phyloP scores from a whole-genome alignment of 2,797 vertebrate species.

The Lagocephalus sceleratus region DNA sequence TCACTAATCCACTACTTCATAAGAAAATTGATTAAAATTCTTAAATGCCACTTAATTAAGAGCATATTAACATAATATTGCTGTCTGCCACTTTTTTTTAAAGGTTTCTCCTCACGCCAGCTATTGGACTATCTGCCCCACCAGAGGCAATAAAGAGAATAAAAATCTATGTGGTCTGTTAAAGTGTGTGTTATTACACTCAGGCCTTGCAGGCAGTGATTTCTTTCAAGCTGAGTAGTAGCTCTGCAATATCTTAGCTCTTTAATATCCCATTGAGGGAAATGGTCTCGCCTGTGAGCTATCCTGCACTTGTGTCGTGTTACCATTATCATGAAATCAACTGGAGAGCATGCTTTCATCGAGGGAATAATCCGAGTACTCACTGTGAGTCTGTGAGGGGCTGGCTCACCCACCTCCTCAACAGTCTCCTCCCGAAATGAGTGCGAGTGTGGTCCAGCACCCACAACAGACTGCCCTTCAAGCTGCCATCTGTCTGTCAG shows the following conservation, averaged over 20 bases:
- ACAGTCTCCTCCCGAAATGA: constrained; percentile 84
- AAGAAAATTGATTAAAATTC: background rate
- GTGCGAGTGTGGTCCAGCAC: constrained; percentile 91
- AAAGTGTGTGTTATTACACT: background rate
- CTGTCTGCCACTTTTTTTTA: constrained; percentile 1
- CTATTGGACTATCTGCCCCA: background rate
- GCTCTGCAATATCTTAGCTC: background rate
- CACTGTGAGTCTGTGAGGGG: constrained; percentile 86
- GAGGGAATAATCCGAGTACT: constrained; percentile 39
- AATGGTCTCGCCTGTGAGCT: background rate
- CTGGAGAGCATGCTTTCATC: too few relatives aligned
- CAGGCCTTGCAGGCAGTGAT: background rate
- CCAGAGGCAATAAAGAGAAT: background rate
- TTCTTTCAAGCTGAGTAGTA: background rate
- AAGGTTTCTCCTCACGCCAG: background rate
- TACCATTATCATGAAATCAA: too few relatives aligned
- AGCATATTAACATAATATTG: background rate
- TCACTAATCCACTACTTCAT: constrained; percentile 3
- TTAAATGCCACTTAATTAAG: constrained; percentile 3
- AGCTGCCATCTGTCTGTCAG: constrained; percentile 71
- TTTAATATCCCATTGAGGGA: background rate
- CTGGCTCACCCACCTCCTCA: constrained; percentile 93
- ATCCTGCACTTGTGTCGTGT: too few relatives aligned
- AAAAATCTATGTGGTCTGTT: background rate
- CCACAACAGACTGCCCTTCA: constrained; percentile 91